Evolutionary conservation across 2,888 invertebrate genomes (phyloP).

Genomic region (Melieria omissa): DNA sequence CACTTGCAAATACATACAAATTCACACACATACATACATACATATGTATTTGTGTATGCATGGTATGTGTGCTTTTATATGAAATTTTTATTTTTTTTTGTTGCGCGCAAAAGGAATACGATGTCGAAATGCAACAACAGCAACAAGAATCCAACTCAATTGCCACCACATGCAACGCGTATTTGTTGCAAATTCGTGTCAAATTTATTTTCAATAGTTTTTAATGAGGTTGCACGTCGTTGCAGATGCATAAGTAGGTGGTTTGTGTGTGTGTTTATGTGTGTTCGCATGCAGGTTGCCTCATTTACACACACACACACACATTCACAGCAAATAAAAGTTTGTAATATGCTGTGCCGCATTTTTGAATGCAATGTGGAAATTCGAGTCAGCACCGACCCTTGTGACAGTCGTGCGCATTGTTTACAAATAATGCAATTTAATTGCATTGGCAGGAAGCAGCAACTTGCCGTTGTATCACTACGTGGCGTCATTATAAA

Average conservation of each 20-base stretch:
- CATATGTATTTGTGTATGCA: neutral
- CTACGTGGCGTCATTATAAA: no score
- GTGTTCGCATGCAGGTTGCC: neutral
- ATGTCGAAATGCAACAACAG: neutral
- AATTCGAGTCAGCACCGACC: no score
- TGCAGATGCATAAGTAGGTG: neutral
- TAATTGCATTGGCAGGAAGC: constrained; percentile 10
- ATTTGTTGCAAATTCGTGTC: neutral
- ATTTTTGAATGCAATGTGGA: no score
- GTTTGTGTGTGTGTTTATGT: neutral
- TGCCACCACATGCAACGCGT: neutral
- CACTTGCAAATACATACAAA: neutral
- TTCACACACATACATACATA: neutral
- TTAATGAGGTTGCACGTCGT: constrained; percentile 22
- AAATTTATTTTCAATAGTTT: constrained; percentile 26
- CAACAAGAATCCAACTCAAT: no score
- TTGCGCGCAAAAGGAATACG: no score
- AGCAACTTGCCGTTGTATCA: no score
- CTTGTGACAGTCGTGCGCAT: no score
- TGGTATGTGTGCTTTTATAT: constrained; percentile 10
- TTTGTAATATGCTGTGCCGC: no score
- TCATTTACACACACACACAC: neutral
- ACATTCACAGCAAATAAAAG: no score
- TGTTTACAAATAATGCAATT: neutral
- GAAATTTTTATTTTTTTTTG: no score